Base-by-base conservation (phyloP, 2,888 invertebrate species). In the Phyllotreta striolata region DNA sequence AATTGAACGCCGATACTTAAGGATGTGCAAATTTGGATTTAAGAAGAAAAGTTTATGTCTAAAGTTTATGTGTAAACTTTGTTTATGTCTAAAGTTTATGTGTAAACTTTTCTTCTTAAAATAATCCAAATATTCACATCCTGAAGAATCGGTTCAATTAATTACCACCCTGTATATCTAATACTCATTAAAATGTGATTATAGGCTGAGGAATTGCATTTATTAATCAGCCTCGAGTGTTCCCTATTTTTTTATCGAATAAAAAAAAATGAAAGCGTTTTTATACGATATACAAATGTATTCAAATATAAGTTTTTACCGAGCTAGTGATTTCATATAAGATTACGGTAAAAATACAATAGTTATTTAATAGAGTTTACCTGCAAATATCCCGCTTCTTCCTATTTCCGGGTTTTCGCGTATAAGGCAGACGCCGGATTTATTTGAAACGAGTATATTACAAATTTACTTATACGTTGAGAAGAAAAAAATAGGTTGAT, bases 361-460 rank as follows among this genome's bases (percentile, higher is more conserved):
- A 52, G 62, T 63, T 62, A 63, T 67, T 24, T 24, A 24, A 24
- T 67, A 67, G 61, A 65, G 64, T 63, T 60, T 66, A 70, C 67
- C 60, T 67, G 69, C 71, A 75, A 54, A 68, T 68, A 70, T 66
- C 72, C 75, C 76, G 79, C 78, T 79, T 80, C 79, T 79, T 79
- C 78, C 77, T 77, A 77, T 71, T 47, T 52, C 61, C 57, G 62
- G 64, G 55, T 77, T 74, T 76, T 73, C 74, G 75, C 70, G 74
- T 72, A 70, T 75, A 75, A 79, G 78, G 79, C 78, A 76, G 73
- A 77, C 67, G 78, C 78, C 77, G 24, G 24, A 76, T 73, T 75
- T 78, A 80, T 78, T 79, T 69, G 66, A 70, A 77, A 77, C 24
- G 24, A 24, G 24, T 68, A 78, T 73, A 77, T 69, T 74, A 75